Evolutionary conservation across 2,888 invertebrate species (phyloP).

Genomic region (Nymphalis polychloros): DNA sequence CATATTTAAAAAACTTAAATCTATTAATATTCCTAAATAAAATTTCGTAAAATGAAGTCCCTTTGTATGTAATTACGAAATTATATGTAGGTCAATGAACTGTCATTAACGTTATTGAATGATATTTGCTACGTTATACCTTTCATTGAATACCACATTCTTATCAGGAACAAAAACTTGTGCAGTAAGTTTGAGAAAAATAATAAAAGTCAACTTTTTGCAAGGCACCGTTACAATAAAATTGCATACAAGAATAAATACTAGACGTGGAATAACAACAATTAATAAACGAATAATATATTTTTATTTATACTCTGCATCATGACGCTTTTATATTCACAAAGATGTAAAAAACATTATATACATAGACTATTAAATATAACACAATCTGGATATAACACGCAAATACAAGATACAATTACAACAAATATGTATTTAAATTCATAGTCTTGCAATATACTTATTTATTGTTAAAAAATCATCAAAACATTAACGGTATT

Average conservation of each 20-base stretch:
- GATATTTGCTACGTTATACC: constrained; percentile 18
- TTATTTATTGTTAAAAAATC: too few species aligned
- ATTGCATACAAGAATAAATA: constrained; percentile 2
- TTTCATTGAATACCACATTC: constrained; percentile 22
- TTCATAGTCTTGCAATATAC: too few species aligned
- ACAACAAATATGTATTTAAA: too few species aligned
- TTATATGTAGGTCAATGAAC: constrained; percentile 14
- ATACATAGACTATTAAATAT: too few species aligned
- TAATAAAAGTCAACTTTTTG: constrained; percentile 19
- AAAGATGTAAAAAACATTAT: too few species aligned
- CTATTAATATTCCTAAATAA: too few species aligned
- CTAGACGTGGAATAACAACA: constrained; percentile 7
- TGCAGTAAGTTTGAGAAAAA: constrained; percentile 15
- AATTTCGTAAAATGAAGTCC: too few species aligned
- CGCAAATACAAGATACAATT: too few species aligned
- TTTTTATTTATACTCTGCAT: background rate
- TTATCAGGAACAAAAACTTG: constrained; percentile 14
- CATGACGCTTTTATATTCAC: too few species aligned
- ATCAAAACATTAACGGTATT: too few species aligned
- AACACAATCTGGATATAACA: too few species aligned
- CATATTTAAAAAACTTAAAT: too few species aligned
- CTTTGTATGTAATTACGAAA: background rate
- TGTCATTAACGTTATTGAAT: constrained; percentile 20
- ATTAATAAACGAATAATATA: background rate
- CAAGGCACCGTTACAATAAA: constrained; percentile 18